Evolutionary conservation across 2,797 vertebrate species (phyloP).

Genomic region (Muscicapa striata): DNA sequence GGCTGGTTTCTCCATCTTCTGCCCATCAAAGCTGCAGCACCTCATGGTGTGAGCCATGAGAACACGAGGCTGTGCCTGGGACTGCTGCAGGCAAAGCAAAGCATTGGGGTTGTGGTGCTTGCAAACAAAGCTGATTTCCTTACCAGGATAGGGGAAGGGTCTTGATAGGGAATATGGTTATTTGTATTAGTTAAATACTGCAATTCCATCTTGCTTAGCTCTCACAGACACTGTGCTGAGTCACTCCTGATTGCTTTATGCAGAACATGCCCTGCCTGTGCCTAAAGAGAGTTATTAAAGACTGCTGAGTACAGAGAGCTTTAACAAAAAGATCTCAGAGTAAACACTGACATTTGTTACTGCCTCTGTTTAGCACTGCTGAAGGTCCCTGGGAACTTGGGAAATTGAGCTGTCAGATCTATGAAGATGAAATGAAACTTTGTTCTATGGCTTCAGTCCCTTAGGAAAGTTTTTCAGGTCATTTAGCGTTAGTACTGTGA

Average conservation of each 20-base stretch:
- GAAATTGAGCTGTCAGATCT: constrained; percentile 75
- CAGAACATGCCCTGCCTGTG: constrained; percentile 37
- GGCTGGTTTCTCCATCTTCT: background rate
- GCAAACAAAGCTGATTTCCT: background rate
- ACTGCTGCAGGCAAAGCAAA: background rate
- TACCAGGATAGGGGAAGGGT: background rate
- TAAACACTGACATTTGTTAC: constrained; percentile 56
- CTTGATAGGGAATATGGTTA: background rate
- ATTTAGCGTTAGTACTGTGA: constrained; percentile 57
- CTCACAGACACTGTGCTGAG: background rate
- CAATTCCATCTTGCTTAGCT: background rate
- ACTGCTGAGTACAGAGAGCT: constrained; percentile 29
- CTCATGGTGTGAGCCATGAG: rapidly evolving
- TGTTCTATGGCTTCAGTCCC: constrained; percentile 60
- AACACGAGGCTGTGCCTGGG: rapidly evolving
- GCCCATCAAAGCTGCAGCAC: background rate
- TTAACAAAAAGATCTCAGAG: constrained; percentile 55
- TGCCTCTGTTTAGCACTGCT: constrained; percentile 37
- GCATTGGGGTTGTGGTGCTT: background rate
- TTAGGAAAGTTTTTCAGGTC: constrained; percentile 61
- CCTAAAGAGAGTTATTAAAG: constrained; percentile 47
- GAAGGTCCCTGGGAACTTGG: constrained; percentile 35
- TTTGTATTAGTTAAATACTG: background rate
- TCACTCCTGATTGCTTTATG: background rate
- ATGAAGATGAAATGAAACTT: constrained; percentile 75